Conservation (phyloP, 2,797 vertebrate genomes). For the Macroramphosus scolopax region DNA sequence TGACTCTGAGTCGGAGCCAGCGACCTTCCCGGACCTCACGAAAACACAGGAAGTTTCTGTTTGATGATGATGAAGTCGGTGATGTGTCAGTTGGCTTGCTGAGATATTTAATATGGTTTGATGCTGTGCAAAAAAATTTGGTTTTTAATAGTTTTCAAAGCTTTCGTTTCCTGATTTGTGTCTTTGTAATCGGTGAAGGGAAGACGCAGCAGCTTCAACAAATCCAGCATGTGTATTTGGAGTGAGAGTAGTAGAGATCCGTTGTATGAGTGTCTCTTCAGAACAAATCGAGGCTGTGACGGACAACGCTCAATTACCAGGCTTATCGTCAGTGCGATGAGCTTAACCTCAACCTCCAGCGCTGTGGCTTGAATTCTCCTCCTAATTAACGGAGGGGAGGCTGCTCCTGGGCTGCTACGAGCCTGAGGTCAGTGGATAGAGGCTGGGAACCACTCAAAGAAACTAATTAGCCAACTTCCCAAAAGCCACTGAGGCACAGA, state of each 20-base stretch:
- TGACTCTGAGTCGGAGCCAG: slow-evolving; percentile 7
- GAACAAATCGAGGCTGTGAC: slow-evolving; percentile 43
- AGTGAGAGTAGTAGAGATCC: slow-evolving; percentile 49
- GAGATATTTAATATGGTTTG: background rate
- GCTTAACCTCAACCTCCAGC: slow-evolving; percentile 66
- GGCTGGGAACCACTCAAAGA: slow-evolving; percentile 57
- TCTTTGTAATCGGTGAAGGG: no score
- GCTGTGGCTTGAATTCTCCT: slow-evolving; percentile 45
- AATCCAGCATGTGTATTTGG: slow-evolving; percentile 19
- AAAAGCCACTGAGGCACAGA: slow-evolving; percentile 36
- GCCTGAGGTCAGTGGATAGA: slow-evolving; percentile 58
- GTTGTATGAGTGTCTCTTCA: slow-evolving; percentile 39
- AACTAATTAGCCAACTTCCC: slow-evolving; percentile 62
- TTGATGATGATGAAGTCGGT: background rate
- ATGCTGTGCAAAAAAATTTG: background rate
- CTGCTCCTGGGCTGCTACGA: slow-evolving; percentile 32
- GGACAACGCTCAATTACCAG: slow-evolving; percentile 52
- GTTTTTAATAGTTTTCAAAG: no score
- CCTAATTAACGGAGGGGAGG: slow-evolving; percentile 63
- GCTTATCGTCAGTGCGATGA: slow-evolving; percentile 59
- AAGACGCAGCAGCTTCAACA: slow-evolving; percentile 8
- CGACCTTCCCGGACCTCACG: slow-evolving; percentile 2
- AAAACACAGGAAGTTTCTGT: background rate
- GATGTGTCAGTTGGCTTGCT: background rate
- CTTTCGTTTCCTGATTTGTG: no score